Conservation (phyloP, 2,113 vertebrate species). For the Setophaga petechia region DNA sequence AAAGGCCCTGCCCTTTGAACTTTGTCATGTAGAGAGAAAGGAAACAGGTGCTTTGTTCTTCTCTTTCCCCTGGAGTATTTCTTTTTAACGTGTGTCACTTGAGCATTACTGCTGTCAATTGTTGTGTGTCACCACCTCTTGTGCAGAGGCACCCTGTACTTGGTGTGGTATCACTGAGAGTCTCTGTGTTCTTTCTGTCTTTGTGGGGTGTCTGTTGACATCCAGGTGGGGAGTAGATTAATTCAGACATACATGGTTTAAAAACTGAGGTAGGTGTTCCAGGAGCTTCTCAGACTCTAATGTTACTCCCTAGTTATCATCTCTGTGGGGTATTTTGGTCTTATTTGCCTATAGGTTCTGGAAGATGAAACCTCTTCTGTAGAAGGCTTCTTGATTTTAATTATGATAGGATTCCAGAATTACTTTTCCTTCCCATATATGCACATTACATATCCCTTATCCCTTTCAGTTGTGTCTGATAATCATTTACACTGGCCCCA, state of each 20-base stretch:
- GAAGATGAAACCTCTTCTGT: background rate
- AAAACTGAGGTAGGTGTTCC: background rate
- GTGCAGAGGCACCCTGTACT: background rate
- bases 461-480: background rate
- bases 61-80: background rate
- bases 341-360: background rate
- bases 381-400: background rate
- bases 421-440: background rate
- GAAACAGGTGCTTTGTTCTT: background rate
- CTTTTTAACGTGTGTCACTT: rapidly evolving
- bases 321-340: background rate
- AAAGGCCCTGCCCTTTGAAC: background rate
- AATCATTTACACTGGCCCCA: background rate
- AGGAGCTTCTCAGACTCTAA: background rate
- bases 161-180: background rate
- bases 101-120: background rate
- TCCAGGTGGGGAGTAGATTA: background rate
- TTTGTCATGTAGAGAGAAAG: background rate
- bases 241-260: background rate
- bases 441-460: background rate
- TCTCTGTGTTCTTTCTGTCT: background rate
- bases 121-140: background rate
- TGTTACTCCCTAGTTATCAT: background rate
- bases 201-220: background rate
- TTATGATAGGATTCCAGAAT: background rate